Evolutionary conservation across 2,888 invertebrate genomes (phyloP).

Genomic region (Mythimna impura): DNA sequence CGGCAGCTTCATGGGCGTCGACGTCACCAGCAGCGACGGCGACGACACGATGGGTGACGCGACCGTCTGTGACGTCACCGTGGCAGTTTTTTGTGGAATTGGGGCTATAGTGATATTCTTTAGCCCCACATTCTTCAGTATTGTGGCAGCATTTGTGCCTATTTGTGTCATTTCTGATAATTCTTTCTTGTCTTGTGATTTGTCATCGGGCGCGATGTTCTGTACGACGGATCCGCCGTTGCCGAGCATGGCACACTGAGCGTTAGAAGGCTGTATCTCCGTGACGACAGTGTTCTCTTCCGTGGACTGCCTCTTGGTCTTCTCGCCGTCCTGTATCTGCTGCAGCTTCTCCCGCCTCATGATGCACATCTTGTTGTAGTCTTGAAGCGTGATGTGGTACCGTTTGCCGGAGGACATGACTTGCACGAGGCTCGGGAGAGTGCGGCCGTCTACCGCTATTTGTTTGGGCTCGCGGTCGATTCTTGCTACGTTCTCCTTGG

Average conservation of each 20-base stretch:
- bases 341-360: conserved; percentile 92
- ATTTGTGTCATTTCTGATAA: conserved; percentile 73
- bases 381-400: conserved; percentile 94
- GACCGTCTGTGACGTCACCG: conserved; percentile 80
- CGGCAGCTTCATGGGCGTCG: conserved; percentile 79
- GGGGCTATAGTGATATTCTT: conserved; percentile 89
- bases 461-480: conserved; percentile 88
- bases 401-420: conserved; percentile 95
- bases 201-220: conserved; percentile 73
- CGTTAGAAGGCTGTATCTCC: conserved; percentile 80
- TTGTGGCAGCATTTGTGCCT: conserved; percentile 82
- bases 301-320: conserved; percentile 66
- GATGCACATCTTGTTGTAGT: conserved; percentile 95
- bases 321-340: conserved; percentile 89
- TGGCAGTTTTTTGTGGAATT: conserved; percentile 83
- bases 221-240: conserved; percentile 84
- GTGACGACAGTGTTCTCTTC: conserved; percentile 79
- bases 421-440: conserved; percentile 92
- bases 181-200: conserved; percentile 73
- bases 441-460: conserved; percentile 90
- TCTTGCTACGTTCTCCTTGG: conserved; percentile 84
- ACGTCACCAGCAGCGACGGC: conserved; percentile 77
- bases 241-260: conserved; percentile 75
- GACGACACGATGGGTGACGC: conserved; percentile 73
- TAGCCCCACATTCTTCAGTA: conserved; percentile 86